Evolutionary conservation across 1,140 invertebrate species (phyloP).

Genomic region (Ips nitidus): DNA sequence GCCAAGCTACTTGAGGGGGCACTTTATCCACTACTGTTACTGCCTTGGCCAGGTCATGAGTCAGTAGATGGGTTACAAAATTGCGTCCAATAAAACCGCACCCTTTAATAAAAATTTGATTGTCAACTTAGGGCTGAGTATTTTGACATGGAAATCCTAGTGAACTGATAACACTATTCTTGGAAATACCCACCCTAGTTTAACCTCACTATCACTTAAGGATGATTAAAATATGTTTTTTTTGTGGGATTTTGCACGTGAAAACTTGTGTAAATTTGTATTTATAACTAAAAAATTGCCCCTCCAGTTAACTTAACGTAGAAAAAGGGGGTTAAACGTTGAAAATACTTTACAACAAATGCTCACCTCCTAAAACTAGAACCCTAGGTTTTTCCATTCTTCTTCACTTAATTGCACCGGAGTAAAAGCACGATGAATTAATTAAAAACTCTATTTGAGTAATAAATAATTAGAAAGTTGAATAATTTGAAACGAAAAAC

Average conservation of each 20-base stretch:
- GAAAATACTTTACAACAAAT: neutral
- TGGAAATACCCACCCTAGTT: neutral
- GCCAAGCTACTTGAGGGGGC: conserved; percentile 86
- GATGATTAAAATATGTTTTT: neutral
- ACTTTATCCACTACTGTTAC: conserved; percentile 89
- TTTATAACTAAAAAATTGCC: neutral
- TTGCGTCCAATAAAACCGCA: conserved; percentile 92
- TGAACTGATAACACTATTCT: neutral
- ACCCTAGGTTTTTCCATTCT: neutral
- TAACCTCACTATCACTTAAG: neutral
- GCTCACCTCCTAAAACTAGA: conserved; percentile 1
- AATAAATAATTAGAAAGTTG: neutral
- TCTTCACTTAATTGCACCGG: neutral
- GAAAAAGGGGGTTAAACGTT: neutral
- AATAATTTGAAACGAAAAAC: neutral
- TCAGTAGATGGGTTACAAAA: conserved; percentile 78
- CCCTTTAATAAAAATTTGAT: conserved; percentile 58
- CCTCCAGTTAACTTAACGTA: neutral
- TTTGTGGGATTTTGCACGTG: neutral
- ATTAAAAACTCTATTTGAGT: neutral
- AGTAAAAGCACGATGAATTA: neutral
- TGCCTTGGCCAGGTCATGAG: conserved; percentile 73
- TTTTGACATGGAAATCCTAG: neutral
- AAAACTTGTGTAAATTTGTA: neutral
- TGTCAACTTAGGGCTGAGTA: neutral